Base-by-base conservation (phyloP, 2,113 vertebrate species). In the Rhinoptilus africanus region DNA sequence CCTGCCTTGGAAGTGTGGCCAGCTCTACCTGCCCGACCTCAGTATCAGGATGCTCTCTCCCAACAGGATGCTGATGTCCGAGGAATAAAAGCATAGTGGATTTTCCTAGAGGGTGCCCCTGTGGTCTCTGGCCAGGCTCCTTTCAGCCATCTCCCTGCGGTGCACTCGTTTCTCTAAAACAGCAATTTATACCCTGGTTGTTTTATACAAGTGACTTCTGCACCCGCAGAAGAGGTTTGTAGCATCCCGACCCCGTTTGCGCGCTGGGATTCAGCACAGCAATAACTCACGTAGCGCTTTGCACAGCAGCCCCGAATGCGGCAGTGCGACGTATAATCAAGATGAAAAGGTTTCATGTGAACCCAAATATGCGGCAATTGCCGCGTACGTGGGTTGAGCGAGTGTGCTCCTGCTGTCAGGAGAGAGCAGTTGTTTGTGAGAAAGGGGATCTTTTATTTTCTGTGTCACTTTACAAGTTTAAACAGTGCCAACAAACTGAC, bases 261-360 rank as follows among this genome's bases (percentile, higher is more conserved):
- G 63, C n/a, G 12, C 90, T 87, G 95, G 71, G 43, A 68, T 76
- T 67, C 72, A 73, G 68, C 82, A n/a, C 54, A 96, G 71, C 87
- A 37, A 18, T 93, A 96, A 72, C 83, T 93, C 96, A 86, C 8
- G 0, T 10, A 45, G 85, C 6, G 10, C 30, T 16, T 80, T 66
- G 34, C 94, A 91, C 85, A 80, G 84, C 91, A 88, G 85, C 83
- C 73, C 81, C 60, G 37, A 88, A 39, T 75, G 59, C 12, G 27
- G 74, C 80, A 93, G 69, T 24, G 9, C 51, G 48, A 69, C 82
- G 59, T n/a, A 60, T 93, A 93, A 96, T 93, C 92, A 96, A 92
- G 92, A 96, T 41, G 62, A 66, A 95, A 94, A 88, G 92, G 76
- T 93, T 97, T 93, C 95, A 94, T 10, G 9, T 23, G 85, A 94